phyloP scores from a whole-genome alignment of 1,140 invertebrate species.

The Patella vulgata region DNA sequence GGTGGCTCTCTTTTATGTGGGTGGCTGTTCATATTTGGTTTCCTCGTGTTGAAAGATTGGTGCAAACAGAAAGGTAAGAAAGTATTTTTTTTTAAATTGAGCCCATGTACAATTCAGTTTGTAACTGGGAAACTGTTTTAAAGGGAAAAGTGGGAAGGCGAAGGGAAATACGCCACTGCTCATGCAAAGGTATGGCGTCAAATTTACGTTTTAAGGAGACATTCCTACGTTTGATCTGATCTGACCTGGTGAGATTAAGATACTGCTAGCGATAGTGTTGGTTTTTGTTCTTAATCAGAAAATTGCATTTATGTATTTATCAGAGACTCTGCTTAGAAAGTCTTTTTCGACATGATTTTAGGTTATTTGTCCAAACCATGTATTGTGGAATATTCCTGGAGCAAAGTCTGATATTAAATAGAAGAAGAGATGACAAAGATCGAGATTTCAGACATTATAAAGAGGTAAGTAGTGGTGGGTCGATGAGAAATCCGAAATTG shows the following conservation, averaged over 20 bases:
- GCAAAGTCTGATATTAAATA: slow-evolving; percentile 94
- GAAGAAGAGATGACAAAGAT: slow-evolving; percentile 91
- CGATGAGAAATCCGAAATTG: too few species aligned
- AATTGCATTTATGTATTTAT: too few species aligned
- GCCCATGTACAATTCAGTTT: not conserved
- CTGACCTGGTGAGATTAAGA: not conserved
- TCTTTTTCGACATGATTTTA: too few species aligned
- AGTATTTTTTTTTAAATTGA: not conserved
- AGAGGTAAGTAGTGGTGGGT: too few species aligned
- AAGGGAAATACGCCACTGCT: too few species aligned
- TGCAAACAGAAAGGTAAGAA: slow-evolving; percentile 51
- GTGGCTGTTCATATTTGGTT: slow-evolving; percentile 57
- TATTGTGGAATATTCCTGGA: slow-evolving; percentile 93
- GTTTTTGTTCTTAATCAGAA: too few species aligned
- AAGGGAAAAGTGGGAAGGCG: too few species aligned
- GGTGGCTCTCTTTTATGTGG: slow-evolving; percentile 59
- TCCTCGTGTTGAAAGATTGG: slow-evolving; percentile 53
- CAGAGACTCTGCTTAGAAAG: too few species aligned
- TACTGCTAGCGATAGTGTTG: too few species aligned
- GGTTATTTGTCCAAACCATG: slow-evolving; percentile 93
- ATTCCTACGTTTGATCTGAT: not conserved
- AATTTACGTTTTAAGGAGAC: too few species aligned
- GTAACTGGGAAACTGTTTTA: too few species aligned
- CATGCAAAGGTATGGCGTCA: too few species aligned
- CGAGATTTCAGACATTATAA: slow-evolving; percentile 25